Conservation (phyloP, 1,140 invertebrate genomes). For the Agrypnia vestita region DNA sequence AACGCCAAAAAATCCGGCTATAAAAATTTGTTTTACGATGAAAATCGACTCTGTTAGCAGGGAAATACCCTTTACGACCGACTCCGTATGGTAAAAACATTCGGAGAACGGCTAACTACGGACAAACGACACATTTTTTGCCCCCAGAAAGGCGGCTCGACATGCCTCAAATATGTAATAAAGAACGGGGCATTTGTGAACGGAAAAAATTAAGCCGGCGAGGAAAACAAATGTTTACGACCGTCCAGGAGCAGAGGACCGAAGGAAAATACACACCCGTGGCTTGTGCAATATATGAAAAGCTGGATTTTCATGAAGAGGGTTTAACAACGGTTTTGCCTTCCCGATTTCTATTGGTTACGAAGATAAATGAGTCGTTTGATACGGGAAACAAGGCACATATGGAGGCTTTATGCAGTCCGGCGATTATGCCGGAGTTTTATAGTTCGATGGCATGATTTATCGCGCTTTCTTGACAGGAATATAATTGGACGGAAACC, state of each 20-base stretch:
- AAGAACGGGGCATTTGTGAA: conserved; percentile 58
- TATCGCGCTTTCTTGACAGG: conserved; percentile 49
- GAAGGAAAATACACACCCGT: conserved; percentile 54
- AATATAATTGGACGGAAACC: conserved; percentile 31
- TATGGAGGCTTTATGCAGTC: conserved; percentile 58
- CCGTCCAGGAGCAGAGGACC: conserved; percentile 49
- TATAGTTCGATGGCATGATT: conserved; percentile 59
- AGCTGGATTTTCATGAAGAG: conserved; percentile 58
- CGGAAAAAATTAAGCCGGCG: conserved; percentile 43
- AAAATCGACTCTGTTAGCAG: conserved; percentile 41
- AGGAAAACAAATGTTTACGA: conserved; percentile 60
- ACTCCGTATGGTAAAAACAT: background rate
- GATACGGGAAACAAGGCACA: conserved; percentile 58
- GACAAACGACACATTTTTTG: conserved; percentile 46
- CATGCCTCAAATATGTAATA: conserved; percentile 61
- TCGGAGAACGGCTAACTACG: conserved; percentile 20
- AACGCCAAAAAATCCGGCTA: conserved; percentile 16
- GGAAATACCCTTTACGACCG: conserved; percentile 31
- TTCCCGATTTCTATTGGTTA: conserved; percentile 61
- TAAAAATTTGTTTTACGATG: conserved; percentile 40
- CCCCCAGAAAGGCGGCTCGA: conserved; percentile 44
- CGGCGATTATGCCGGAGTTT: conserved; percentile 52
- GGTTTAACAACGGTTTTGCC: conserved; percentile 60
- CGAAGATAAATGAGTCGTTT: conserved; percentile 62
- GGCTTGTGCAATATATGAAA: conserved; percentile 60